Evolutionary conservation across 2,888 invertebrate genomes (phyloP).

Genomic region (Proisotoma minuta): DNA sequence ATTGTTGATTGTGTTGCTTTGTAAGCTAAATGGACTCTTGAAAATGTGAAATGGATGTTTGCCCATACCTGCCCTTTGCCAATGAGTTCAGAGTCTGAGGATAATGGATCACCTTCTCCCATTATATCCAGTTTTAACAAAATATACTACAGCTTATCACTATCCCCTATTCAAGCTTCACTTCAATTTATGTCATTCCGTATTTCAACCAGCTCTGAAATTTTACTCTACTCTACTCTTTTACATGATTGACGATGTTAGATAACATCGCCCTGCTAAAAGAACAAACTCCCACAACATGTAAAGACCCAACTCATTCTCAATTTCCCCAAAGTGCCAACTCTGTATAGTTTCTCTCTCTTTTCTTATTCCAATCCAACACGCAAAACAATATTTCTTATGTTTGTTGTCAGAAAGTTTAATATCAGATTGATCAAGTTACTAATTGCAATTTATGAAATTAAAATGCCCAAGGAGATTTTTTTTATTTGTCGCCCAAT

Average conservation of each 20-base stretch:
- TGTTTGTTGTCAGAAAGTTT: no score
- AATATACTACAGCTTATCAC: background rate
- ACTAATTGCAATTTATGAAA: no score
- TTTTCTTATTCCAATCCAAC: no score
- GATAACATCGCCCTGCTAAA: no score
- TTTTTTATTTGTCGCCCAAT: no score
- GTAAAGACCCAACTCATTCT: background rate
- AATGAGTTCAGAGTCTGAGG: background rate
- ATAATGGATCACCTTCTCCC: background rate
- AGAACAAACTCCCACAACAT: background rate
- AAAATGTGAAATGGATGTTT: conserved; percentile 5
- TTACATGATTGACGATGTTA: conserved; percentile 1
- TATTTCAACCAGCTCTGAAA: background rate
- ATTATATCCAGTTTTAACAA: background rate
- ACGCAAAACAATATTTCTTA: no score
- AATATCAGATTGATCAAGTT: no score
- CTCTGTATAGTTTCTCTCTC: no score
- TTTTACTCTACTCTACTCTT: no score
- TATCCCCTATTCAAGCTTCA: no score
- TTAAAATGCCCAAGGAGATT: no score
- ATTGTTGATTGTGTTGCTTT: conserved; percentile 10
- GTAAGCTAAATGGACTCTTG: conserved; percentile 9
- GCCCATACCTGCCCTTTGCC: conserved; percentile 8
- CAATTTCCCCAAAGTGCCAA: background rate
- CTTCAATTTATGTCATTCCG: conserved; percentile 2